Conservation (phyloP, 2,888 invertebrate species). For the Crossocerus cetratus region DNA sequence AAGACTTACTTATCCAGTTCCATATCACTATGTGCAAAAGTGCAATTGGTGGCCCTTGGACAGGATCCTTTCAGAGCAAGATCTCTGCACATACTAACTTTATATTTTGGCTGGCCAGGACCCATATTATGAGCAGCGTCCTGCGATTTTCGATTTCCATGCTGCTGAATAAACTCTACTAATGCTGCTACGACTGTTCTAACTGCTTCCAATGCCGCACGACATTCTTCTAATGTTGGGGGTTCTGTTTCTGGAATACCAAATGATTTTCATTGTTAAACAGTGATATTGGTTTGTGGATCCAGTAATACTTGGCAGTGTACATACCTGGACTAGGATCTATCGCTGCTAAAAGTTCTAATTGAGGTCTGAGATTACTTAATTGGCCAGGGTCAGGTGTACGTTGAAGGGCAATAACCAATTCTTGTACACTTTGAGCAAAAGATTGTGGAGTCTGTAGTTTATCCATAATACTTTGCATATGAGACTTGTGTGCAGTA, state of each 20-base stretch:
- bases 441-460: constrained; percentile 96
- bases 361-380: constrained; percentile 85
- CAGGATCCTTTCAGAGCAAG: constrained; percentile 88
- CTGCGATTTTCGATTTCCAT: constrained; percentile 83
- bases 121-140: constrained; percentile 78
- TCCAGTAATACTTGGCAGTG: not conserved
- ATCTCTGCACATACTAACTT: constrained; percentile 94
- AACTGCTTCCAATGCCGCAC: constrained; percentile 84
- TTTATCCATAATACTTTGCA: constrained; percentile 96
- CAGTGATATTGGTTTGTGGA: not conserved
- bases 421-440: constrained; percentile 92
- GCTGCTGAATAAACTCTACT: constrained; percentile 87
- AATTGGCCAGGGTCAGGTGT: constrained; percentile 91
- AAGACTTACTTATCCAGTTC: constrained; percentile 88
- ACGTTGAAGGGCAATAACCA: constrained; percentile 92
- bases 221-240: constrained; percentile 82
- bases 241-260: constrained; percentile 78
- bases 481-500: constrained; percentile 95
- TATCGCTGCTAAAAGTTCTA: constrained; percentile 91
- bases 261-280: not conserved
- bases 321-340: constrained; percentile 89
- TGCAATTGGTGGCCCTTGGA: constrained; percentile 91
- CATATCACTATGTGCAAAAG: constrained; percentile 94
- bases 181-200: constrained; percentile 86
- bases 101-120: constrained; percentile 86